phyloP scores from a whole-genome alignment of 2,797 vertebrate species.

The Philypnodon macrostomus region DNA sequence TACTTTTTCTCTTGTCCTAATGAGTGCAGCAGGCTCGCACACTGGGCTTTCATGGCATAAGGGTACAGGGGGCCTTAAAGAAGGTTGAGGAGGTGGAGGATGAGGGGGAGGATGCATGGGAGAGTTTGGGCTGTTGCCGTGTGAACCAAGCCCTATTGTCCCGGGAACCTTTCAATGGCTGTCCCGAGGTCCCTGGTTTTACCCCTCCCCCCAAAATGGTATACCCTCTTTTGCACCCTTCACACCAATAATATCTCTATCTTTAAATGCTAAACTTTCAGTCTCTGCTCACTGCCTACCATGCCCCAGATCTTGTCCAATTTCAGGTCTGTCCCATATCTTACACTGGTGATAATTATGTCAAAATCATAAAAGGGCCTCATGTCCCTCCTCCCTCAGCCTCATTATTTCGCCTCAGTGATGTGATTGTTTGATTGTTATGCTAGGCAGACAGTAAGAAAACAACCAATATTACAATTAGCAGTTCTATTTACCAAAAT shows the following conservation, averaged over 20 bases:
- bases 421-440: conserved; percentile 74
- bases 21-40: conserved; percentile 44
- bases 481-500: no score
- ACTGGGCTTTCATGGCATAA: conserved; percentile 57
- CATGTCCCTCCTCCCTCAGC: conserved; percentile 4
- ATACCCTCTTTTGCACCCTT: conserved; percentile 33
- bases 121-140: conserved; percentile 78
- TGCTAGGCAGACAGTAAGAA: conserved; percentile 56
- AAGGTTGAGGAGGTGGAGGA: conserved; percentile 50
- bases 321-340: conserved; percentile 5
- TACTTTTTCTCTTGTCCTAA: conserved; percentile 28
- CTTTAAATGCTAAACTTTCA: conserved; percentile 28
- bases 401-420: conserved; percentile 71
- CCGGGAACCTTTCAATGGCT: conserved; percentile 80
- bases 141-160: conserved; percentile 83
- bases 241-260: conserved; percentile 31
- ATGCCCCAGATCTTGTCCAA: conserved; percentile 28
- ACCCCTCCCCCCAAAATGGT: conserved; percentile 59
- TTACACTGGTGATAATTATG: conserved; percentile 38
- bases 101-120: conserved; percentile 71
- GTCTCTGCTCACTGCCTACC: conserved; percentile 26
- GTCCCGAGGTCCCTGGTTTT: conserved; percentile 74
- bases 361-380: conserved; percentile 33
- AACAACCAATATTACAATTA: conserved; percentile 61
- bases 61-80: conserved; percentile 60